Conservation (phyloP, 1,140 invertebrate genomes). For the Sinella curviseta region DNA sequence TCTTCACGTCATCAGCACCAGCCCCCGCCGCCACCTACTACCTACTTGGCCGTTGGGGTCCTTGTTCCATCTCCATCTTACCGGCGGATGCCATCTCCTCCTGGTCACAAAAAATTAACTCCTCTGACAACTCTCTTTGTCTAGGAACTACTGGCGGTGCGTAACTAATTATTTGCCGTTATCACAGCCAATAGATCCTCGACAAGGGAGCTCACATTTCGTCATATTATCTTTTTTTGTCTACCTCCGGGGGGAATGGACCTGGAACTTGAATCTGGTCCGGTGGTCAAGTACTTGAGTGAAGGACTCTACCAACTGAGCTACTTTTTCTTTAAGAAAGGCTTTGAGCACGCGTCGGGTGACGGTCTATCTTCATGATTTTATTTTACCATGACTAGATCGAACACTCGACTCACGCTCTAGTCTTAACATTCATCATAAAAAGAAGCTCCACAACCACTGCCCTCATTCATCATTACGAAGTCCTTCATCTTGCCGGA, state of each 20-base stretch:
- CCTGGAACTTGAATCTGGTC: no score
- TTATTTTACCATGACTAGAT: constrained; percentile 26
- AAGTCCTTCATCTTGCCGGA: no score
- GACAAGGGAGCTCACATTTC: constrained; percentile 43
- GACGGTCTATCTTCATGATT: constrained; percentile 46
- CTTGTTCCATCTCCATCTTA: no score
- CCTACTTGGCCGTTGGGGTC: no score
- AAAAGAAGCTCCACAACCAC: background rate
- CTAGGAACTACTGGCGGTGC: constrained; percentile 51
- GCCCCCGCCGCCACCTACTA: background rate
- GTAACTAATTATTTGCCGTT: constrained; percentile 47
- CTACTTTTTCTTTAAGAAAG: background rate
- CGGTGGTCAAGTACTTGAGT: no score
- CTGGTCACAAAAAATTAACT: background rate
- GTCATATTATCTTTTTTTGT: background rate
- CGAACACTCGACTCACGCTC: constrained; percentile 35
- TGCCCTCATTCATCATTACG: no score
- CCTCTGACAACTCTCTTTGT: constrained; percentile 49
- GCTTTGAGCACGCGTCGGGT: constrained; percentile 47
- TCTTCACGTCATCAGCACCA: background rate
- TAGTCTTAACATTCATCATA: background rate
- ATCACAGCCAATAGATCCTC: constrained; percentile 51
- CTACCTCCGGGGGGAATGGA: no score
- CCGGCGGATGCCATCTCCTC: background rate
- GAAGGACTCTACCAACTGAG: background rate